Conservation (phyloP, 1,140 invertebrate genomes). For the Meloidogyne hapla region DNA sequence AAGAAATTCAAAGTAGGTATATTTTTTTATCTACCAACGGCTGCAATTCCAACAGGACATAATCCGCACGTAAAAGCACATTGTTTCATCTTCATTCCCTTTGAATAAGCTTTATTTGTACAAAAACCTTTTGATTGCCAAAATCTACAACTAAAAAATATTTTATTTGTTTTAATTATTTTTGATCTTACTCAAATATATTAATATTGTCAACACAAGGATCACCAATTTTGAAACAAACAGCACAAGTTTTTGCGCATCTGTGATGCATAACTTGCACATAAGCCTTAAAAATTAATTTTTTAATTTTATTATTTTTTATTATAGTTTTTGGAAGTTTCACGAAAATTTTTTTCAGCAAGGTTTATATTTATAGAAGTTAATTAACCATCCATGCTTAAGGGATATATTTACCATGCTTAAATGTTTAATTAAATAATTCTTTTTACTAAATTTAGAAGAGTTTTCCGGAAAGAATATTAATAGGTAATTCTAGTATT, state of each 20-base stretch:
- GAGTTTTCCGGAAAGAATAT: too few relatives aligned
- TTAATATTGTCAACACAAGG: background rate
- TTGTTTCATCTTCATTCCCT: conserved; percentile 26
- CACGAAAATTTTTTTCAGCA: too few relatives aligned
- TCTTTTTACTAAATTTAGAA: too few relatives aligned
- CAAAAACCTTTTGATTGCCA: conserved; percentile 14
- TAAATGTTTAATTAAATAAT: too few relatives aligned
- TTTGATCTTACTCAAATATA: background rate
- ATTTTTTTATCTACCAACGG: background rate
- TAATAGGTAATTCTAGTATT: too few relatives aligned
- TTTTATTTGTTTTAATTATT: background rate
- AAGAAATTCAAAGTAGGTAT: too few relatives aligned
- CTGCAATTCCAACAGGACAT: background rate
- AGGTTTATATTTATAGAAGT: too few relatives aligned
- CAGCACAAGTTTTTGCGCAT: conserved; percentile 19
- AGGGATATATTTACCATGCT: too few relatives aligned
- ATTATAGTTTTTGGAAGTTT: too few relatives aligned
- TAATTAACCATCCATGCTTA: too few relatives aligned
- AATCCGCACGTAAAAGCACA: conserved; percentile 16
- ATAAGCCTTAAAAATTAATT: conserved; percentile 7
- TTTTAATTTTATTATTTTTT: too few relatives aligned
- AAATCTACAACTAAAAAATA: conserved; percentile 3
- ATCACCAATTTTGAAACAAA: conserved; percentile 4
- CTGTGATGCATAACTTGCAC: conserved; percentile 6
- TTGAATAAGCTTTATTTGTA: conserved; percentile 7